A percentile compares a stretch with the other conserved stretches of the same genome.
Conservation (phyloP, 1,140 invertebrate species). For the Neocloeon triangulifer region DNA sequence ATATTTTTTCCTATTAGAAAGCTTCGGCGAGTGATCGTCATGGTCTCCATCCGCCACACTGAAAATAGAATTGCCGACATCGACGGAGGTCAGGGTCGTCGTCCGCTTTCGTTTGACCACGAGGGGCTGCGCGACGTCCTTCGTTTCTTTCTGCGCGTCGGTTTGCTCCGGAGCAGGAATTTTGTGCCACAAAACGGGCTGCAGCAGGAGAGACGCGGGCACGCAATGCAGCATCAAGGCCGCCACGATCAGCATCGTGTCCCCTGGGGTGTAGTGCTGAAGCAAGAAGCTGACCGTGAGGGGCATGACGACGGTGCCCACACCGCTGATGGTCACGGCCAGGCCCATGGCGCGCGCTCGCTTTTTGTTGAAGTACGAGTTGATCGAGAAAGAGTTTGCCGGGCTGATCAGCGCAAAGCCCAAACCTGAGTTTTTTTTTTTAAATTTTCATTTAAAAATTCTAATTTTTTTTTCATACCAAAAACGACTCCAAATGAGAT, state of each 20-base stretch:
- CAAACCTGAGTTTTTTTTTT: no score
- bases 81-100: no score
- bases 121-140: background rate
- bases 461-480: slow-evolving; percentile 10
- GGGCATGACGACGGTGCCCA: slow-evolving; percentile 14
- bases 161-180: background rate
- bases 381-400: slow-evolving; percentile 3
- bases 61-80: no score
- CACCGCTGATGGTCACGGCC: slow-evolving; percentile 12
- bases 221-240: slow-evolving; percentile 13
- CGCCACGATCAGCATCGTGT: slow-evolving; percentile 14
- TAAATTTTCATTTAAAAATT: slow-evolving; percentile 4
- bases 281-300: slow-evolving; percentile 9
- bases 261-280: slow-evolving; percentile 5
- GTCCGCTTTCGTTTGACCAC: background rate
- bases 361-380: slow-evolving; percentile 12
- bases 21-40: no score
- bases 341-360: slow-evolving; percentile 15
- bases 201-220: slow-evolving; percentile 11
- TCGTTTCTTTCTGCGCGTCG: background rate
- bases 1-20: no score
- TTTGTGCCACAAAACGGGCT: slow-evolving; percentile 11
- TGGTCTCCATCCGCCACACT: background rate
- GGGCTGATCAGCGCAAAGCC: background rate
- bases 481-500: slow-evolving; percentile 14